A percentile compares a stretch with the other conserved stretches of the same genome.
These are phyloP conservation scores for Eutrigla gurnardus DNA, from an alignment of 2,797 vertebrate genomes.

Conservation along the genomic window DNA sequence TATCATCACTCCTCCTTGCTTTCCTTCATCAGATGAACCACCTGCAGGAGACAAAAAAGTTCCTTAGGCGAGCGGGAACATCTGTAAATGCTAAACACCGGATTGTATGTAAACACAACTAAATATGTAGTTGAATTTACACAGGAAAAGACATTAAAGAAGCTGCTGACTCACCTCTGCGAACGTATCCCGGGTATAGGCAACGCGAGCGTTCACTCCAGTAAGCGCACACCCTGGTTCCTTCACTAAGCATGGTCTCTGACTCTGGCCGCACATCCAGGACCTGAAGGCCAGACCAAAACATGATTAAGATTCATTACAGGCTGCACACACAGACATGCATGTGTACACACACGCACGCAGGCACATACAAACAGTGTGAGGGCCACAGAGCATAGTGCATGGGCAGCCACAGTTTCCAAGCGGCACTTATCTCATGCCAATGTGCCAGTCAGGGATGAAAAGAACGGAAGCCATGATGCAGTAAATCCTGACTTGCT, in stretches of 20 bases:
- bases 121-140: neutral
- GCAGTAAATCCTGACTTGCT: conserved; percentile 87
- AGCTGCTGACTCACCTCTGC: conserved; percentile 84
- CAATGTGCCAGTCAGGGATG: conserved; percentile 85
- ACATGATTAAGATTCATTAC: conserved; percentile 79
- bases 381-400: conserved; percentile 71
- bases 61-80: conserved; percentile 1
- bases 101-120: neutral
- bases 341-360: conserved; percentile 51
- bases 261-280: conserved; percentile 91
- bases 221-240: conserved; percentile 94
- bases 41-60: conserved; percentile 63
- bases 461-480: conserved; percentile 87
- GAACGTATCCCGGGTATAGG: conserved; percentile 93
- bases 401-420: conserved; percentile 77
- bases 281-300: conserved; percentile 85
- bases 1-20: conserved; percentile 90
- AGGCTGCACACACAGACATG: conserved; percentile 58
- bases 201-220: conserved; percentile 98
- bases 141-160: neutral
- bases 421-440: conserved; percentile 86
- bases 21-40: conserved; percentile 86
- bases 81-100: neutral
- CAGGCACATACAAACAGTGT: conserved; percentile 53
- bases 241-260: conserved; percentile 86